phyloP scores from a whole-genome alignment of 2,797 vertebrate species.

The Leptodactylus fallax region DNA sequence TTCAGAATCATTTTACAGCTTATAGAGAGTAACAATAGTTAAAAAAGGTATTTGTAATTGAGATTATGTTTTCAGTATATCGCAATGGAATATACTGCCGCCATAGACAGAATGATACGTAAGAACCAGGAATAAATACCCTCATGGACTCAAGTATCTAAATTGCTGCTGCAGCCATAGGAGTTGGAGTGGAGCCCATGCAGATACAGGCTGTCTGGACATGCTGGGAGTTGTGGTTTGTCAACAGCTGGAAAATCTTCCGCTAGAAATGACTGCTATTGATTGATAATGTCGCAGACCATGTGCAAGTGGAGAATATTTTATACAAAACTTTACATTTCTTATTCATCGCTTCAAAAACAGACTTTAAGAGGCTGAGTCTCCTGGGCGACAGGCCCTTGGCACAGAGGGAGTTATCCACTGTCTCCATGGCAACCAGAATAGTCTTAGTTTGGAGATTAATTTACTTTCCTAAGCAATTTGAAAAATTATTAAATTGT shows the following conservation, averaged over 20 bases:
- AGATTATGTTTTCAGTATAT: too few relatives aligned
- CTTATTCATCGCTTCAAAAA: constrained; percentile 25
- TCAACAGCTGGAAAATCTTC: too few relatives aligned
- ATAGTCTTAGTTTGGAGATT: constrained; percentile 38
- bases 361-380: constrained; percentile 12
- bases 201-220: not conserved
- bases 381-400: constrained; percentile 35
- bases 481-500: constrained; percentile 47
- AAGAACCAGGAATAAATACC: too few relatives aligned
- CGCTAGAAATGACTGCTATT: not conserved
- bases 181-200: too few relatives aligned
- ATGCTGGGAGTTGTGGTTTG: not conserved
- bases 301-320: not conserved
- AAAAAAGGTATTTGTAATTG: too few relatives aligned
- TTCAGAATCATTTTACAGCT: too few relatives aligned
- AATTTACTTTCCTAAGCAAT: constrained; percentile 25
- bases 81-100: too few relatives aligned
- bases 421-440: constrained; percentile 30
- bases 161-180: too few relatives aligned
- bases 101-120: too few relatives aligned
- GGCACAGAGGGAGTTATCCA: constrained; percentile 29
- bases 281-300: not conserved
- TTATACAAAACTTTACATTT: not conserved
- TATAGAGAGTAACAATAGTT: too few relatives aligned
- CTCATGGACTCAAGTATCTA: too few relatives aligned